Conservation (phyloP, 2,113 vertebrate genomes). For the Pontoporia blainvillei region DNA sequence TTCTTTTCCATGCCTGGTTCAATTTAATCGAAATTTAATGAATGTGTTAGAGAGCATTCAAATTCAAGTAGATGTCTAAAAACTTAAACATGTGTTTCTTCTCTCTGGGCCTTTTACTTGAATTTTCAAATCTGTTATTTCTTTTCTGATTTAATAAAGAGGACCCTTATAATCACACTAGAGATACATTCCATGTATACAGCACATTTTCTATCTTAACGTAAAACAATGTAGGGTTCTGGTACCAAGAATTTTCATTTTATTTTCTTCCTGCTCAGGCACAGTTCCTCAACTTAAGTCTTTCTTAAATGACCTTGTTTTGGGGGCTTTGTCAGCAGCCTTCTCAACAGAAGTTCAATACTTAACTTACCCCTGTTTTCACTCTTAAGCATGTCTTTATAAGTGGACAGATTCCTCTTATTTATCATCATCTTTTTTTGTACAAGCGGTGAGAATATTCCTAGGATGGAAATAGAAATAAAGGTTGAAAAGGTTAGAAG, state of each 20-base stretch:
- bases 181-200: not conserved
- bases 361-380: not conserved
- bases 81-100: not conserved
- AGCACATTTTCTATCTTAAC: not conserved
- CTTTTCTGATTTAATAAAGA: not conserved
- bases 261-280: not conserved
- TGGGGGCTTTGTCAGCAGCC: not conserved
- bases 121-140: not conserved
- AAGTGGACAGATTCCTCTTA: not conserved
- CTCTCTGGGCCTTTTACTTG: not conserved
- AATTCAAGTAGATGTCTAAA: not conserved
- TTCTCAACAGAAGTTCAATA: not conserved
- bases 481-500: not conserved
- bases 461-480: not conserved
- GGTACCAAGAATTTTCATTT: not conserved
- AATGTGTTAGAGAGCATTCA: not conserved
- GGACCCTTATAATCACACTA: not conserved
- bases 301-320: not conserved
- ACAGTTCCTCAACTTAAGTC: not conserved
- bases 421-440: not conserved
- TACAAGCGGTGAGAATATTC: not conserved
- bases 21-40: not conserved
- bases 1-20: not conserved
- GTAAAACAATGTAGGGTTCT: not conserved
- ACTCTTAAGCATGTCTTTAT: not conserved